Evolutionary conservation across 2,888 invertebrate genomes (phyloP).

Genomic region (Norana najaformis): DNA sequence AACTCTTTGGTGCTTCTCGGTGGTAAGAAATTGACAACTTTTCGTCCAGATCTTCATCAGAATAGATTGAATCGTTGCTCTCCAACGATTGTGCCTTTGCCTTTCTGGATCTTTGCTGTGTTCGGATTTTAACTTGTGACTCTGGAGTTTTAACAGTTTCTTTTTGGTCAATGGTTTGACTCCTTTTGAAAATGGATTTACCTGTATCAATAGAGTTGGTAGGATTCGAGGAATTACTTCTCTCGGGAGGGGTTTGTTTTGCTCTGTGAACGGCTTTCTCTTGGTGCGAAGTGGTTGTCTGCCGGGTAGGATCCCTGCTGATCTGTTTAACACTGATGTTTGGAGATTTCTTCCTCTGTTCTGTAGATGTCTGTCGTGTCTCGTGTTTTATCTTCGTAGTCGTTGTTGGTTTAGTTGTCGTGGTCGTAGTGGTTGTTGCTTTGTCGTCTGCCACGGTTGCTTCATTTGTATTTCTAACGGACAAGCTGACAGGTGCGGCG

Average conservation of each 20-base stretch:
- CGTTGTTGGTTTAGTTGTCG: neutral
- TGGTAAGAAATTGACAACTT: neutral
- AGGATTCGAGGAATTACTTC: neutral
- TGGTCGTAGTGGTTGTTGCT: neutral
- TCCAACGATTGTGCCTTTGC: neutral
- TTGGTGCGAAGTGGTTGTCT: neutral
- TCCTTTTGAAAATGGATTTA: neutral
- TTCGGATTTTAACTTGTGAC: neutral
- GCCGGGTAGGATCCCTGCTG: neutral
- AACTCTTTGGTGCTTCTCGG: neutral
- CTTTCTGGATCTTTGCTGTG: neutral
- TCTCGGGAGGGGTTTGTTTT: no score
- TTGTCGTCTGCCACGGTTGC: neutral
- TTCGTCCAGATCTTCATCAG: neutral
- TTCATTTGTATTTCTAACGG: neutral
- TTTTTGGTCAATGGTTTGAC: neutral
- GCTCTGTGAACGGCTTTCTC: neutral
- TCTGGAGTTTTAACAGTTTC: neutral
- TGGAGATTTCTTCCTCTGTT: neutral
- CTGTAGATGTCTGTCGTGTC: neutral
- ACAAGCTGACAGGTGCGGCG: neutral
- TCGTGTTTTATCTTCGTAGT: no score
- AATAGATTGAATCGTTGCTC: neutral
- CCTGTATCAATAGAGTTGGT: neutral
- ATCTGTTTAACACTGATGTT: neutral